Evolutionary conservation across 1,140 invertebrate genomes (phyloP), one percentile per base, ranked within the genome.

Genomic region (Lasaia peninsularis): DNA sequence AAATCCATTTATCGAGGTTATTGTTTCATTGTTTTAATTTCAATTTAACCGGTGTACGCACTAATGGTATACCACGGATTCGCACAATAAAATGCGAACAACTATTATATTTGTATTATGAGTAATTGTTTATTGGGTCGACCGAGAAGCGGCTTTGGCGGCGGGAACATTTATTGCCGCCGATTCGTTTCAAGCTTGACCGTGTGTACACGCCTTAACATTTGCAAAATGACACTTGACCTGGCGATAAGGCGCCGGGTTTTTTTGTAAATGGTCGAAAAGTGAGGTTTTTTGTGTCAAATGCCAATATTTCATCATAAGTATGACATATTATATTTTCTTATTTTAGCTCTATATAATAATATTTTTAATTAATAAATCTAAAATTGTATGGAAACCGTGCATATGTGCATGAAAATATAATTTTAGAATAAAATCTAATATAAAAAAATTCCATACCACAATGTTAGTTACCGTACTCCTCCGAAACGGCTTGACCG

Each of bases 71-170:
- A 10, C 10, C 18, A 48, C 20, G 18, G 44, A 48, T 48, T n/a
- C 44, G 44, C 40, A 21, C 40, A 18, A 48, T 48, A 48, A 44
- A 44, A 44, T 20, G 8, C 37, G 18, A 44, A 44, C 37, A 44
- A 44, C 5, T 9, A 44, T 48, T n/a, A 44, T 44, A 44, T 44
- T 44, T 44, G 40, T 28, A 28, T 28, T 28, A 28, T 7, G 40
- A 44, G 40, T 44, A 44, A 44, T 44, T 44, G 40, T 44, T 44
- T 44, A 40, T 40, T 40, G 20, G 16, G 40, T 11, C 18, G 40
- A 44, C 16, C 5, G 16, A 16, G 16, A 8, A 16, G 40, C 20
- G 40, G 10, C 40, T 44, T 44, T 44, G 18, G 10, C 9, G 7
- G 16, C 18, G 18, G 11, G 8, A 14, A 14, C 8, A 12, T 16